These are phyloP conservation scores for Danaus melanippus DNA, from an alignment of 1,140 invertebrate genomes.

Conservation along the genomic window DNA sequence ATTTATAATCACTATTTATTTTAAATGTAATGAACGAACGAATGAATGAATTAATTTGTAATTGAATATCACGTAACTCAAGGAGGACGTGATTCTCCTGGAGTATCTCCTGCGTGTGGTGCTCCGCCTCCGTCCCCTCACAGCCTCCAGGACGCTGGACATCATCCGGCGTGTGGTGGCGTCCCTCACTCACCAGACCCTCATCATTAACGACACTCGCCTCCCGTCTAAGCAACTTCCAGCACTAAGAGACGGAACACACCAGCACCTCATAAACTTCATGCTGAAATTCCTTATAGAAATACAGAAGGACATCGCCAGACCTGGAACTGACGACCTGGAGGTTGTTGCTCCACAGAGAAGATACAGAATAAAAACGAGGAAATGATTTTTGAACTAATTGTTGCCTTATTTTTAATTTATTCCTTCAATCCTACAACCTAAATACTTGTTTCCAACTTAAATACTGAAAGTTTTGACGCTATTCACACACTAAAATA, in stretches of 20 bases:
- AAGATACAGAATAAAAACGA: conserved; percentile 54
- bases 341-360: conserved; percentile 48
- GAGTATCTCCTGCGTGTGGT: conserved; percentile 84
- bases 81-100: conserved; percentile 77
- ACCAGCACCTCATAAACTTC: conserved; percentile 49
- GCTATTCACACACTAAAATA: too few species aligned
- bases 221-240: conserved; percentile 65
- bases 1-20: too few species aligned
- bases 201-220: conserved; percentile 70
- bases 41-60: neutral
- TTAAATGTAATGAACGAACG: too few species aligned
- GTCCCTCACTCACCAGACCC: conserved; percentile 77
- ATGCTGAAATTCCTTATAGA: conserved; percentile 53
- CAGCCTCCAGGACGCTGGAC: conserved; percentile 71
- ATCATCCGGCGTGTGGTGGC: conserved; percentile 77
- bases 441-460: too few species aligned
- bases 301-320: conserved; percentile 53
- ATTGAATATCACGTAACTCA: conserved; percentile 13
- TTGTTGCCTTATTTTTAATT: too few species aligned
- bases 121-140: conserved; percentile 76
- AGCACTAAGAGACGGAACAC: conserved; percentile 51
- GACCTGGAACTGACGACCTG: conserved; percentile 45
- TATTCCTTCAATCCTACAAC: too few species aligned
- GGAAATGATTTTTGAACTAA: conserved; percentile 33
- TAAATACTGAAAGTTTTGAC: too few species aligned